Percentiles rank a stretch among this genome's conserved stretches.
These are phyloP conservation scores for Daubentonia madagascariensis DNA, from an alignment of 2,113 vertebrate species.

Conservation along the genomic window DNA sequence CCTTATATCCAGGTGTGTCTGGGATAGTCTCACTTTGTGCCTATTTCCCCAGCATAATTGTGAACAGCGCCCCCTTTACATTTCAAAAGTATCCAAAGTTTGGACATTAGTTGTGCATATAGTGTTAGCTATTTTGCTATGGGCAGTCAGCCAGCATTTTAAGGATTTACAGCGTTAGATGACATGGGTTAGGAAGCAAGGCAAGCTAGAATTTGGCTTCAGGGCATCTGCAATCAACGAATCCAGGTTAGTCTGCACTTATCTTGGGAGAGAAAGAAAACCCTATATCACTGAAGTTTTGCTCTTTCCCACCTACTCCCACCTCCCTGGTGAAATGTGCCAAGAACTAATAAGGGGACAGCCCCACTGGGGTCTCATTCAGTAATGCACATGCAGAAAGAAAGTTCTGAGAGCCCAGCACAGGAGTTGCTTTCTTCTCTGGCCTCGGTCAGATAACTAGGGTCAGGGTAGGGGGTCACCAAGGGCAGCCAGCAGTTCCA, in stretches of 20 bases:
- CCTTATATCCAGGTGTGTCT: neutral
- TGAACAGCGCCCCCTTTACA: neutral
- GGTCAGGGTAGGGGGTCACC: neutral
- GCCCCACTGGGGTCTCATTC: neutral
- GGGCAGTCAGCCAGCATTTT: neutral
- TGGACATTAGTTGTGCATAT: neutral
- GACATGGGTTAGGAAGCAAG: neutral
- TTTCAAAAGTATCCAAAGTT: neutral
- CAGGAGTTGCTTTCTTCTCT: neutral
- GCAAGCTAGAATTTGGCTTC: neutral
- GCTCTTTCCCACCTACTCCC: neutral
- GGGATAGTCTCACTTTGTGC: neutral
- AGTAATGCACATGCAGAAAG: too few species aligned
- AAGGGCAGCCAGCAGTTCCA: neutral
- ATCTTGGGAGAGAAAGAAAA: neutral
- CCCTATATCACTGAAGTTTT: neutral
- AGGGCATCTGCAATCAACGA: neutral
- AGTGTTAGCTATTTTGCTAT: neutral
- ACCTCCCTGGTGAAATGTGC: neutral
- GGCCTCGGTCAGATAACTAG: neutral
- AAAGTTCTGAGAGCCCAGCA: neutral
- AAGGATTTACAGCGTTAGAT: neutral
- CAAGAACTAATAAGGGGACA: neutral
- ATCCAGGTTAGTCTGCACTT: neutral
- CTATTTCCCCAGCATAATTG: neutral